Conservation (phyloP, 2,113 vertebrate species). For the Leuciscus idus region DNA sequence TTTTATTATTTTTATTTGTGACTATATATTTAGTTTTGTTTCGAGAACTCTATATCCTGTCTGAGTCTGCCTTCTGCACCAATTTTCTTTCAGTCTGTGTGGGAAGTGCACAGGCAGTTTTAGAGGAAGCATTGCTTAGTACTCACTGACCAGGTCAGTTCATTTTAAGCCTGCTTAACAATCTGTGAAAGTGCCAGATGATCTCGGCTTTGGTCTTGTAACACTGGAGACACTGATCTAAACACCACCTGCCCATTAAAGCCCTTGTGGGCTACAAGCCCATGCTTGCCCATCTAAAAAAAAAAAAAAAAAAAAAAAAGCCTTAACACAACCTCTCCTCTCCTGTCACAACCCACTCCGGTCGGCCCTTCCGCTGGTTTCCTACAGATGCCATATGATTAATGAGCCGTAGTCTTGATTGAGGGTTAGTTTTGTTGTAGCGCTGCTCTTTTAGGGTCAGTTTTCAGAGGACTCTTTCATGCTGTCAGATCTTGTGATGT, state of each 20-base stretch:
- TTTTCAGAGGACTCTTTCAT: conserved; percentile 50
- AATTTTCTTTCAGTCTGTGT: not conserved
- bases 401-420: conserved; percentile 54
- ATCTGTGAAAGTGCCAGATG: conserved; percentile 30
- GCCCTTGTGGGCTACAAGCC: not conserved
- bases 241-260: conserved; percentile 30
- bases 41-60: not conserved
- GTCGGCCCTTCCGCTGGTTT: conserved; percentile 40
- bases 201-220: conserved; percentile 18
- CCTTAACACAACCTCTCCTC: conserved; percentile 12
- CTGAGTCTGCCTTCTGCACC: not conserved
- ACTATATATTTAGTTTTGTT: not conserved
- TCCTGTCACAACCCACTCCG: conserved; percentile 25
- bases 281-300: conserved; percentile 36
- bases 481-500: conserved; percentile 53
- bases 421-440: conserved; percentile 53
- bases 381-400: conserved; percentile 53
- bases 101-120: not conserved
- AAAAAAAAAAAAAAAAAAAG: not conserved
- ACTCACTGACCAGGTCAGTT: conserved; percentile 10
- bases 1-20: not conserved
- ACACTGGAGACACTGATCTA: conserved; percentile 26
- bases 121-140: conserved; percentile 1
- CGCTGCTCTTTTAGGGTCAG: conserved; percentile 47
- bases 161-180: conserved; percentile 24